Base-by-base conservation (phyloP, 2,113 vertebrate genomes). In the Paraplagusia blochii region DNA sequence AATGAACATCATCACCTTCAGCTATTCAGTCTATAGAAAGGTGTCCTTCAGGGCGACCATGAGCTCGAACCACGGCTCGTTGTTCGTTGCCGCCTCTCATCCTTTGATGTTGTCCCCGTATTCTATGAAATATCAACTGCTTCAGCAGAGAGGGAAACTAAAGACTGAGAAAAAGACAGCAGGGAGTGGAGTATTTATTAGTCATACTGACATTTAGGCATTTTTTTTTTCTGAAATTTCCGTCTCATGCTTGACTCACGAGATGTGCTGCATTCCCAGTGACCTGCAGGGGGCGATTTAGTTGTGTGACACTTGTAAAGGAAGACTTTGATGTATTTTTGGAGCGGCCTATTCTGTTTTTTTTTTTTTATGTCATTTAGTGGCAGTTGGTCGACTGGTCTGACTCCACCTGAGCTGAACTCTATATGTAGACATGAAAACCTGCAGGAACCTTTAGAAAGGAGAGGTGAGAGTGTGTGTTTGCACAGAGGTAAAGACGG, bases 241-340 rank as follows among this genome's bases (percentile, higher is more conserved):
- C 34, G 15, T 34, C 50, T n/a, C 18, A 34, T 22, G 10, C 36
- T 22, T 40, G 11, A 35, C 53, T 22, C 2, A 29, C 44, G 46
- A 3, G 36, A 63, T 10, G 15, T 85, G 84, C 63, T 68, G 47
- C 77, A 11, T 49, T 8, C 2, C 14, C 18, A 43, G 44, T 54
- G 45, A 67, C 84, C 90, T 89, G 79, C 67, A 90, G 88, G 75
- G 81, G 87, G 87, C 87, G 82, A 79, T 88, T 87, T 83, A 84
- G 86, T 51, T 63, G 74, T 87, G 49, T 53, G 34, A 36, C 69
- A 81, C 18, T 12, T 29, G 44, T 72, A 48, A n/a, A 29, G 9
- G 22, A 49, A 1, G 53, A 39, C 36, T 13, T 2, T 11, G 1
- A 1, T 7, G 62, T 43, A 22, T 53, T 54, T 44, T 42, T 36